Evolutionary conservation across 2,888 invertebrate genomes (phyloP).

Genomic region (Toxonevra muliebris): DNA sequence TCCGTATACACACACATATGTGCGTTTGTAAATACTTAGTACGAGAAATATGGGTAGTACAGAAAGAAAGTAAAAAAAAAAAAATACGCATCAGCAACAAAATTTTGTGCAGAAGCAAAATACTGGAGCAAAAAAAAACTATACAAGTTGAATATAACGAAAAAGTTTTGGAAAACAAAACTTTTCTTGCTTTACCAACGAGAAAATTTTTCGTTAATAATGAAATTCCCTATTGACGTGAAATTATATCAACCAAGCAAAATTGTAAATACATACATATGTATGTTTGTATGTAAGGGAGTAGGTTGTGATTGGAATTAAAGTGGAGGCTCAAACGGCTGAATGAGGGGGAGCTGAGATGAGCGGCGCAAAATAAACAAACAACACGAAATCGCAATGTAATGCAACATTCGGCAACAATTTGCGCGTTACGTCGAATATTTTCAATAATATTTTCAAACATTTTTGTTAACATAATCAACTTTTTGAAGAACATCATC

Average conservation of each 20-base stretch:
- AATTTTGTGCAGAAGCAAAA: slow-evolving; percentile 19
- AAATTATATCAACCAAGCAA: neutral
- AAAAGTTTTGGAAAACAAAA: slow-evolving; percentile 5
- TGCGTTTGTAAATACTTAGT: neutral
- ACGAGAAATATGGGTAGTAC: neutral
- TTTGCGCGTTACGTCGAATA: neutral
- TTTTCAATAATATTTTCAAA: slow-evolving; percentile 28
- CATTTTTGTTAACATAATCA: slow-evolving; percentile 27
- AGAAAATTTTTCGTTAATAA: slow-evolving; percentile 27
- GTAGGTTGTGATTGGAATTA: neutral
- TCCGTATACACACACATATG: too few species aligned
- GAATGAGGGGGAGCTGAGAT: neutral
- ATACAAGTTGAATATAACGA: slow-evolving; percentile 4
- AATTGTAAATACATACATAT: slow-evolving; percentile 14
- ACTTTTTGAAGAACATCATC: slow-evolving; percentile 20
- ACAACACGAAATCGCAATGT: neutral
- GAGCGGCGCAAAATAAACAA: neutral
- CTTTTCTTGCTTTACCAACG: slow-evolving; percentile 19
- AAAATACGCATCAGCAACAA: slow-evolving; percentile 29
- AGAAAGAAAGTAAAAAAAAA: neutral
- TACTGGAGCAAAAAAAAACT: slow-evolving; percentile 8
- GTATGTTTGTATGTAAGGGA: neutral
- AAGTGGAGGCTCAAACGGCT: too few species aligned
- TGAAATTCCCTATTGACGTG: slow-evolving; percentile 19
- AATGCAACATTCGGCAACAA: neutral